phyloP scores from a whole-genome alignment of 2,113 vertebrate genomes.

The Ochotona curzoniae region DNA sequence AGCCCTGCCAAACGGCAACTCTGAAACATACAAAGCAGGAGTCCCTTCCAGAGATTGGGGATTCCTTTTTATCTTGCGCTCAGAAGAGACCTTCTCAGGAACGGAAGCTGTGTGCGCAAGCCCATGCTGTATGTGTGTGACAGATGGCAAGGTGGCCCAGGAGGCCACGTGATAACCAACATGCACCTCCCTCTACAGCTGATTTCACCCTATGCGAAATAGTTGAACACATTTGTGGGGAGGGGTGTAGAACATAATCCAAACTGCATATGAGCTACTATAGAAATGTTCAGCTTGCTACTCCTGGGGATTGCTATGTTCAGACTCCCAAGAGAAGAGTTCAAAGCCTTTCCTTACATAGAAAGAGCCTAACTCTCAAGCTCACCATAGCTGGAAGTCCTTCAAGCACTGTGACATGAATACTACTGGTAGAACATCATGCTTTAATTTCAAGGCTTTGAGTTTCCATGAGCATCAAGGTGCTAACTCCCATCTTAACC shows the following conservation, averaged over 20 bases:
- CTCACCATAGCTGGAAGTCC: background rate
- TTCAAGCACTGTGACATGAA: background rate
- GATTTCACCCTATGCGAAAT: background rate
- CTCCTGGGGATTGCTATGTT: background rate
- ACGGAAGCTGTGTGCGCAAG: accelerated
- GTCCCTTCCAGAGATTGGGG: background rate
- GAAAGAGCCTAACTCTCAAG: background rate
- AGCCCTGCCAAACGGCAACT: background rate
- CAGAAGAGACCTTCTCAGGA: background rate
- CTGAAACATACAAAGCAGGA: no score
- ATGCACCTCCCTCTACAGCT: background rate
- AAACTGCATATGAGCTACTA: background rate
- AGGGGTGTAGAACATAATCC: background rate
- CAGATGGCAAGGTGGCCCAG: background rate
- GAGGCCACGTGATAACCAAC: background rate
- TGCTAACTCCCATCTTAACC: background rate
- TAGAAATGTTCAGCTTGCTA: background rate
- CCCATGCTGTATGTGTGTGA: background rate
- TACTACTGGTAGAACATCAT: background rate
- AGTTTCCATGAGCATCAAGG: background rate
- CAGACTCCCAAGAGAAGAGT: background rate
- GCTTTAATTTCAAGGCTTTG: background rate
- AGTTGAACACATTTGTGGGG: background rate
- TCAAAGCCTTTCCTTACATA: background rate
- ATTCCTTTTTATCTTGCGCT: background rate